phyloP scores from a whole-genome alignment of 2,113 vertebrate genomes.

The Tetraodon nigroviridis region DNA sequence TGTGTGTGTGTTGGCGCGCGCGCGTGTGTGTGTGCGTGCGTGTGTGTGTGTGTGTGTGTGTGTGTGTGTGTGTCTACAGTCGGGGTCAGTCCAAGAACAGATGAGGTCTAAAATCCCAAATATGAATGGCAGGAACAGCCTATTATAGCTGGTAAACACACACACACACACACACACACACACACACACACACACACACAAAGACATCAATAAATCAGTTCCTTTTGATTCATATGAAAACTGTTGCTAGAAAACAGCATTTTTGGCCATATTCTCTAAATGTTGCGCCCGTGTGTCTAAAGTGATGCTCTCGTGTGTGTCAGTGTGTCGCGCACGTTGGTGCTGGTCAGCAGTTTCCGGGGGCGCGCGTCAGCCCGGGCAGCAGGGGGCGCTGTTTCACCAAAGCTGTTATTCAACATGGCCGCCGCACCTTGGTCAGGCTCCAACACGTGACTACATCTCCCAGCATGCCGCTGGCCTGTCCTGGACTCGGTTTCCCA shows the following conservation, averaged over 20 bases:
- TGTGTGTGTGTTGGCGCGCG: not conserved
- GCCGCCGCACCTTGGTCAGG: too few relatives aligned
- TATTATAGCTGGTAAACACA: constrained; percentile 64
- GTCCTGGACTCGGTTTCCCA: constrained; percentile 33
- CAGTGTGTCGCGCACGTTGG: too few relatives aligned
- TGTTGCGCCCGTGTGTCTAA: too few relatives aligned
- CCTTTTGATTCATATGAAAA: too few relatives aligned
- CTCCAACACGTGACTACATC: too few relatives aligned
- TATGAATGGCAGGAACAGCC: constrained; percentile 59
- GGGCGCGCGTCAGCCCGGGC: too few relatives aligned
- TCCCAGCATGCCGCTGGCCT: not conserved
- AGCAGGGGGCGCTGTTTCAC: constrained; percentile 1
- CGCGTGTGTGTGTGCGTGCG: constrained; percentile 1
- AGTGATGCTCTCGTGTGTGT: too few relatives aligned
- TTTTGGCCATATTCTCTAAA: too few relatives aligned
- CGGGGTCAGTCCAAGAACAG: constrained; percentile 83
- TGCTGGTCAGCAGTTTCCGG: too few relatives aligned
- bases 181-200: constrained; percentile 7
- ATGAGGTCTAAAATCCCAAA: constrained; percentile 85
- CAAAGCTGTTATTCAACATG: not conserved
- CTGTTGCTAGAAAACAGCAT: too few relatives aligned
- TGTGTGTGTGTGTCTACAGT: constrained; percentile 61
- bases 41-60: not conserved
- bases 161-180: constrained; percentile 23
- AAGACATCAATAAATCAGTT: too few relatives aligned